Conservation (phyloP, 1,140 invertebrate genomes). For the Cherax quadricarinatus region DNA sequence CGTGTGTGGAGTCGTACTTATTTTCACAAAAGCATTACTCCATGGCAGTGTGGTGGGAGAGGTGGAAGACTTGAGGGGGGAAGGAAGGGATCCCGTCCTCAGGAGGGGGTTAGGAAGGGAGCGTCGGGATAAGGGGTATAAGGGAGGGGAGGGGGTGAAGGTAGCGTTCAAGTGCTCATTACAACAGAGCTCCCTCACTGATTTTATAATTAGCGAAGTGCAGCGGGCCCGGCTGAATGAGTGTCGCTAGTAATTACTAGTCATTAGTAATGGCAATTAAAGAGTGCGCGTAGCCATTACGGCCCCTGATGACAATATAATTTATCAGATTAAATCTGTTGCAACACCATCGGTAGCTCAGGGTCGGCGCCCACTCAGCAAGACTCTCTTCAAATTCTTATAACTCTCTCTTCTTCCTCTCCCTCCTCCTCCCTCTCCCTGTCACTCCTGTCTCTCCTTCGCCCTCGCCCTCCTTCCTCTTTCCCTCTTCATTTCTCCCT, state of each 20-base stretch:
- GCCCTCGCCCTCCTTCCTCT: background rate
- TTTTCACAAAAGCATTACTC: too few species aligned
- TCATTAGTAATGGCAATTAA: slow-evolving; percentile 71
- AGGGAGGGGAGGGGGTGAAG: background rate
- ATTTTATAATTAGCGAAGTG: slow-evolving; percentile 71
- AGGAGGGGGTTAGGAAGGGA: too few species aligned
- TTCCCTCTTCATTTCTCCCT: background rate
- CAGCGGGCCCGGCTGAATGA: slow-evolving; percentile 63
- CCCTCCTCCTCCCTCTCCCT: background rate
- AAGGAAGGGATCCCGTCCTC: too few species aligned
- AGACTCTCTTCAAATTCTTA: background rate
- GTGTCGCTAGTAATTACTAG: slow-evolving; percentile 68
- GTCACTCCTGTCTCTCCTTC: background rate
- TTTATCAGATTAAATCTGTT: slow-evolving; percentile 67
- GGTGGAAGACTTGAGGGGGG: too few species aligned
- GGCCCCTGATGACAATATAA: slow-evolving; percentile 69
- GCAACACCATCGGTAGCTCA: slow-evolving; percentile 14
- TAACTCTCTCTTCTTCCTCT: background rate
- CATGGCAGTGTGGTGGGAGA: too few species aligned
- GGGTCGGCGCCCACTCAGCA: slow-evolving; percentile 9
- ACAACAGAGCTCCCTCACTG: slow-evolving; percentile 58
- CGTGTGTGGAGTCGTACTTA: too few species aligned
- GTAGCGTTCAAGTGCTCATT: slow-evolving; percentile 49
- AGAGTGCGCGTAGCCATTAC: slow-evolving; percentile 67
- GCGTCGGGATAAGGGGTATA: background rate